These are phyloP conservation scores for Arnoldichthys spilopterus DNA, from an alignment of 2,797 vertebrate genomes.

Conservation along the genomic window DNA sequence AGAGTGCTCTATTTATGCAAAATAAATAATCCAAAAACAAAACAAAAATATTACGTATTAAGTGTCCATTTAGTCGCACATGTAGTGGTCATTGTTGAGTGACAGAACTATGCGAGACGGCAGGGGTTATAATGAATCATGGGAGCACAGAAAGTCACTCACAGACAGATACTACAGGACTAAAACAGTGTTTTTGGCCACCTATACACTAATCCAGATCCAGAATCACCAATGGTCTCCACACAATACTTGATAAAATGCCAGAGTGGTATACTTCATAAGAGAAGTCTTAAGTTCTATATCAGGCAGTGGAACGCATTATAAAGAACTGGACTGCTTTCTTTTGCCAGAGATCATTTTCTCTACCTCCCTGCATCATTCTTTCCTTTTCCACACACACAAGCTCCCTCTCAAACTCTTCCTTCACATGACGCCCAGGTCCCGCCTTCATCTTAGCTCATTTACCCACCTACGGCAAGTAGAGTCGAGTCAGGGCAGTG, in stretches of 20 bases:
- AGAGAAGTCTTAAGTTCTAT: slow-evolving; percentile 51
- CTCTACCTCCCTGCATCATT: slow-evolving; percentile 66
- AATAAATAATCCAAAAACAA: slow-evolving; percentile 59
- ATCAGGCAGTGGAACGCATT: slow-evolving; percentile 76
- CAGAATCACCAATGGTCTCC: slow-evolving; percentile 51
- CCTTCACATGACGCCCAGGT: slow-evolving; percentile 49
- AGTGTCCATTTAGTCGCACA: slow-evolving; percentile 56
- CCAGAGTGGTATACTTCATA: slow-evolving; percentile 18
- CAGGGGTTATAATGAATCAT: slow-evolving; percentile 56
- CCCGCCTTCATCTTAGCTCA: slow-evolving; percentile 58
- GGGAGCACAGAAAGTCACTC: slow-evolving; percentile 62
- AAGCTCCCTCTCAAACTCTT: slow-evolving; percentile 22
- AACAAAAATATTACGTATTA: slow-evolving; percentile 50
- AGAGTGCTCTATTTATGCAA: slow-evolving; percentile 65
- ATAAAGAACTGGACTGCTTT: slow-evolving; percentile 65
- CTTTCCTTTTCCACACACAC: slow-evolving; percentile 49
- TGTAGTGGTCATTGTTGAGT: slow-evolving; percentile 37
- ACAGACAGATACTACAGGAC: slow-evolving; percentile 61
- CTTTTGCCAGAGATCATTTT: slow-evolving; percentile 53
- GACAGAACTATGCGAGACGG: slow-evolving; percentile 52
- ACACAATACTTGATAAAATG: slow-evolving; percentile 30
- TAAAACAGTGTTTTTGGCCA: slow-evolving; percentile 58
- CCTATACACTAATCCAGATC: slow-evolving; percentile 45
- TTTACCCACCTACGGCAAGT: slow-evolving; percentile 21
- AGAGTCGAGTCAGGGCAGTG: slow-evolving; percentile 19